Conservation (phyloP, 2,888 invertebrate species). For the Beris chalybata region DNA sequence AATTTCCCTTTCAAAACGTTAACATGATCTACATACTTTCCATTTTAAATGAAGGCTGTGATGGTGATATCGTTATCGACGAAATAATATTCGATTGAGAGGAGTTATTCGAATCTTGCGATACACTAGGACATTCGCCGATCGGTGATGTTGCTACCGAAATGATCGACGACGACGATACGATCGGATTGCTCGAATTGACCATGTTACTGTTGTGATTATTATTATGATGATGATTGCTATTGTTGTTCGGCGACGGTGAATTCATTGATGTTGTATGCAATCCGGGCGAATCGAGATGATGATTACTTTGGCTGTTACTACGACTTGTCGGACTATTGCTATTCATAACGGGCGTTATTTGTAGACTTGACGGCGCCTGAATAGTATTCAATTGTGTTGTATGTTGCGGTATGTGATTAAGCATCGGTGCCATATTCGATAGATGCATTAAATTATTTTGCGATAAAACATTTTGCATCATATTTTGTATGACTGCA, state of each 20-base stretch:
- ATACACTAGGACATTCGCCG: slow-evolving; percentile 36
- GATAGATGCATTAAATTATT: slow-evolving; percentile 51
- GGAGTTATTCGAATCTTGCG: slow-evolving; percentile 37
- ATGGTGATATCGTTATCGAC: slow-evolving; percentile 54
- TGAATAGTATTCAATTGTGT: slow-evolving; percentile 38
- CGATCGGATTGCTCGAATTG: slow-evolving; percentile 31
- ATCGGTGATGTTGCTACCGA: slow-evolving; percentile 39
- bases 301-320: slow-evolving; percentile 44
- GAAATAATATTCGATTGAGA: slow-evolving; percentile 51
- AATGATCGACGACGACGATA: slow-evolving; percentile 38
- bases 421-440: slow-evolving; percentile 45
- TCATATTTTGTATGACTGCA: slow-evolving; percentile 46
- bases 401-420: slow-evolving; percentile 35
- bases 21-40: slow-evolving; percentile 51
- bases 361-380: slow-evolving; percentile 43
- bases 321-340: slow-evolving; percentile 50
- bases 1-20: no score
- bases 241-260: slow-evolving; percentile 25
- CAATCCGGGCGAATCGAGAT: slow-evolving; percentile 40
- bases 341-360: slow-evolving; percentile 45
- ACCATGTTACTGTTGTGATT: slow-evolving; percentile 3
- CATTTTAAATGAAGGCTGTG: slow-evolving; percentile 54
- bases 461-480: slow-evolving; percentile 49
- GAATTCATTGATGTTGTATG: slow-evolving; percentile 33
- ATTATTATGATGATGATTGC: slow-evolving; percentile 21